A percentile compares a stretch with the other conserved stretches of the same genome.
Conservation (phyloP, 2,888 invertebrate species). For the Melikaiella ostensackeni region DNA sequence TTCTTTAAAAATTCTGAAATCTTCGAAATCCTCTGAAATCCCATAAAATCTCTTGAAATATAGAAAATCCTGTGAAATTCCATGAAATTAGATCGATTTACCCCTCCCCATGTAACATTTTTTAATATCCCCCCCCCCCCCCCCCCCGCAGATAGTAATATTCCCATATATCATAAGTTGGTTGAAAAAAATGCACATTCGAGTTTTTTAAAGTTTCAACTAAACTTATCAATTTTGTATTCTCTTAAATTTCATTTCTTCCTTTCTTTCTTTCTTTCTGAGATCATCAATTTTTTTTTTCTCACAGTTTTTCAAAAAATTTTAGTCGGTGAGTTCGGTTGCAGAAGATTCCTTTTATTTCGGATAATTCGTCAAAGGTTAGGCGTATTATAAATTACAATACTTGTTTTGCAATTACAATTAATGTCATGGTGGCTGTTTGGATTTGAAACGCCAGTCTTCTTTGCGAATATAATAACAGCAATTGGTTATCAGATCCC, state of each 20-base stretch:
- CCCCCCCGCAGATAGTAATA: too few relatives aligned
- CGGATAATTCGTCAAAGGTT: slow-evolving; percentile 73
- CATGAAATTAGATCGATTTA: too few relatives aligned
- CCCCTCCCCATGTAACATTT: too few relatives aligned
- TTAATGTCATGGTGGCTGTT: slow-evolving; percentile 52
- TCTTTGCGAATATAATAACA: slow-evolving; percentile 60
- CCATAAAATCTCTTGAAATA: too few relatives aligned
- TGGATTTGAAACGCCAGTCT: slow-evolving; percentile 52
- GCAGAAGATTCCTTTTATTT: slow-evolving; percentile 55
- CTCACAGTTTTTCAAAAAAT: background rate
- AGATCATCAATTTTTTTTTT: background rate
- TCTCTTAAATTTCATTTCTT: background rate
- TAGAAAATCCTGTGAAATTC: too few relatives aligned
- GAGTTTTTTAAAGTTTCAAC: too few relatives aligned
- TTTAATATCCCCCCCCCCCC: too few relatives aligned
- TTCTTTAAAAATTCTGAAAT: too few relatives aligned
- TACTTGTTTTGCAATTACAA: slow-evolving; percentile 56
- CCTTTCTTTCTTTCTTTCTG: background rate
- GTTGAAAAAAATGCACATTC: too few relatives aligned
- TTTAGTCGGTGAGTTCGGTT: background rate
- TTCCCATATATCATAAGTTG: too few relatives aligned
- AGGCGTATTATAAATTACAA: slow-evolving; percentile 69
- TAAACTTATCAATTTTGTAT: too few relatives aligned
- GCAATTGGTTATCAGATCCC: slow-evolving; percentile 62
- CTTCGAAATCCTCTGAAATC: too few relatives aligned